A percentile compares a stretch with the other conserved stretches of the same genome.
phyloP scores from a whole-genome alignment of 1,140 invertebrate species.

The Philotrypesis tridentata region DNA sequence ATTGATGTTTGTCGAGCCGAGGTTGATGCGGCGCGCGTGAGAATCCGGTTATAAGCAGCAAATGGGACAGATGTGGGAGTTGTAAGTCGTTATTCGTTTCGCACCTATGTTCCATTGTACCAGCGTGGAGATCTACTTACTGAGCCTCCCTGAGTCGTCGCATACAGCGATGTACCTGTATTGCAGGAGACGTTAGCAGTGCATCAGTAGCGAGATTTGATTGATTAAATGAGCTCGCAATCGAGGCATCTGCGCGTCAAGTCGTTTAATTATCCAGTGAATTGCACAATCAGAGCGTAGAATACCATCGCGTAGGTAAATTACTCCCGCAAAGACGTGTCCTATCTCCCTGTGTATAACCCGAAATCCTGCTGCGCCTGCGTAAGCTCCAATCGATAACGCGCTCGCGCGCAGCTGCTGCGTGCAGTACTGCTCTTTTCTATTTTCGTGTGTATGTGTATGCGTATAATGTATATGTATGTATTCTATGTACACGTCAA shows the following conservation, averaged over 20 bases:
- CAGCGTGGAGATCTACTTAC: too few species aligned
- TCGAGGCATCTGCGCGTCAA: background rate
- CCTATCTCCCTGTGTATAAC: background rate
- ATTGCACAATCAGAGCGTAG: background rate
- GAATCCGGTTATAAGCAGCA: too few species aligned
- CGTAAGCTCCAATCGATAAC: slow-evolving; percentile 62
- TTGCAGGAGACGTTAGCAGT: background rate
- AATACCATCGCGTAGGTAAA: background rate
- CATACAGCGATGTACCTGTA: background rate
- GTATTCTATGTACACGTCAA: background rate
- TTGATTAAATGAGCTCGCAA: background rate
- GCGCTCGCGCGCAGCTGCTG: slow-evolving; percentile 15
- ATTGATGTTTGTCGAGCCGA: too few species aligned
- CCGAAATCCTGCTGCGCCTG: slow-evolving; percentile 54
- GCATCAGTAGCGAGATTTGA: background rate
- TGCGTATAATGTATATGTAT: slow-evolving; percentile 7
- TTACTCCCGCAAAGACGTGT: background rate
- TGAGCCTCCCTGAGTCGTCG: too few species aligned
- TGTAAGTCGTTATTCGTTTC: too few species aligned
- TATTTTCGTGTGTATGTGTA: slow-evolving; percentile 48
- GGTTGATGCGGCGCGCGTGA: too few species aligned
- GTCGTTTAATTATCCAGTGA: background rate
- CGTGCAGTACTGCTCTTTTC: slow-evolving; percentile 41
- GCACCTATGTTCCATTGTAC: too few species aligned
- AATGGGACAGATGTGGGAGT: too few species aligned